Conservation (phyloP, 1,140 invertebrate species). For the Pseudoatta argentina region DNA sequence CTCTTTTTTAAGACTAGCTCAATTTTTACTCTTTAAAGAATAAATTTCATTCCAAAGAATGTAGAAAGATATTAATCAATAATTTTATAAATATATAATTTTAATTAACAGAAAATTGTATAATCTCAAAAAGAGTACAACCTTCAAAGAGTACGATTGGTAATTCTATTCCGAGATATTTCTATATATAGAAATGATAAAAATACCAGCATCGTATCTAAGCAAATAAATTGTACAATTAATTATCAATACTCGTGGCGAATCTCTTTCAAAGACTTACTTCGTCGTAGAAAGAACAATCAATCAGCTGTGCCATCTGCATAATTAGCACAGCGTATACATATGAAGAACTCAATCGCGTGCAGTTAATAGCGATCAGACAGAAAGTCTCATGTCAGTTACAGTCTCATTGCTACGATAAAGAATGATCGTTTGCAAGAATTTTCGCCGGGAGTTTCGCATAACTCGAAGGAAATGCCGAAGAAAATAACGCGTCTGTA, state of each 20-base stretch:
- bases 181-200: not conserved
- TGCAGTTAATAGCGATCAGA: conserved; percentile 20
- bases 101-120: too few species aligned
- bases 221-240: conserved; percentile 8
- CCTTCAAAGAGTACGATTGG: too few species aligned
- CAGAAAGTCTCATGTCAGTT: conserved; percentile 13
- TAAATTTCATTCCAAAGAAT: too few species aligned
- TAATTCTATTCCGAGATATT: too few species aligned
- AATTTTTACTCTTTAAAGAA: too few species aligned
- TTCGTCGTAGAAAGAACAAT: not conserved
- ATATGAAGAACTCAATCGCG: conserved; percentile 33
- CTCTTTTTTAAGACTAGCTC: too few species aligned
- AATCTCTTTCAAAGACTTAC: not conserved
- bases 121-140: too few species aligned
- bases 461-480: not conserved
- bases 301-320: conserved; percentile 33
- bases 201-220: not conserved
- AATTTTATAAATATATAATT: too few species aligned
- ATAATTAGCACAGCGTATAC: conserved; percentile 19
- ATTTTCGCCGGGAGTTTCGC: conserved; percentile 8
- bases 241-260: not conserved
- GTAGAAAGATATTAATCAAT: too few species aligned
- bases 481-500: not conserved
- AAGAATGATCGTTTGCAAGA: conserved; percentile 18
- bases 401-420: conserved; percentile 24